Evolutionary conservation across 1,140 invertebrate genomes (phyloP).

Genomic region (Trachymyrmex septentrionalis): DNA sequence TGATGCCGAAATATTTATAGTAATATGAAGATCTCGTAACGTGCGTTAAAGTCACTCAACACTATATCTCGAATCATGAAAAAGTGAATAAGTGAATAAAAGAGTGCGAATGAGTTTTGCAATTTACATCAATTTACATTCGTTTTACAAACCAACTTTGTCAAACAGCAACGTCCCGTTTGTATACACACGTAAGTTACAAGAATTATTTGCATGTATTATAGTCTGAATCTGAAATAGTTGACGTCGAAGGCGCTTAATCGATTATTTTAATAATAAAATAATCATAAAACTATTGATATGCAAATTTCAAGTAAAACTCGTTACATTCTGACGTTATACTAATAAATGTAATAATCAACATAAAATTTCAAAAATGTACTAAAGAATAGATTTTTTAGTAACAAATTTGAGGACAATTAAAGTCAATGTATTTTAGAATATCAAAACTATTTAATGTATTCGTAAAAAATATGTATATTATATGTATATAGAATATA

Average conservation of each 20-base stretch:
- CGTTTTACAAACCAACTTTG: background rate
- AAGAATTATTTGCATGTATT: constrained; percentile 21
- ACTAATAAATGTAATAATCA: constrained; percentile 23
- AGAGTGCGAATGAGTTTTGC: background rate
- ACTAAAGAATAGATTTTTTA: background rate
- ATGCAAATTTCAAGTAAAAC: background rate
- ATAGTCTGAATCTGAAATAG: background rate
- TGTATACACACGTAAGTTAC: background rate
- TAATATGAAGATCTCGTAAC: constrained; percentile 18
- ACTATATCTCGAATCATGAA: constrained; percentile 2
- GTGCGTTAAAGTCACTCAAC: constrained; percentile 6
- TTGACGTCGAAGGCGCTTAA: background rate
- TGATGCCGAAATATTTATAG: constrained; percentile 2
- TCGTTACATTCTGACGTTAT: background rate
- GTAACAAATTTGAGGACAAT: background rate
- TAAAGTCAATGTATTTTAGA: background rate
- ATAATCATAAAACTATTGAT: background rate
- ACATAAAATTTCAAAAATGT: background rate
- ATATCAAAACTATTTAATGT: background rate
- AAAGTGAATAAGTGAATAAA: constrained; percentile 4
- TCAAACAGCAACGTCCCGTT: background rate
- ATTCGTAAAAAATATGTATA: constrained; percentile 9
- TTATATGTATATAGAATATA: constrained; percentile 9
- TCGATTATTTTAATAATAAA: constrained; percentile 3
- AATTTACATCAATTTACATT: constrained; percentile 10